Percentiles rank a stretch among this genome's conserved stretches.
phyloP scores from a whole-genome alignment of 2,797 vertebrate genomes.

The Sebastolobus altivelis region DNA sequence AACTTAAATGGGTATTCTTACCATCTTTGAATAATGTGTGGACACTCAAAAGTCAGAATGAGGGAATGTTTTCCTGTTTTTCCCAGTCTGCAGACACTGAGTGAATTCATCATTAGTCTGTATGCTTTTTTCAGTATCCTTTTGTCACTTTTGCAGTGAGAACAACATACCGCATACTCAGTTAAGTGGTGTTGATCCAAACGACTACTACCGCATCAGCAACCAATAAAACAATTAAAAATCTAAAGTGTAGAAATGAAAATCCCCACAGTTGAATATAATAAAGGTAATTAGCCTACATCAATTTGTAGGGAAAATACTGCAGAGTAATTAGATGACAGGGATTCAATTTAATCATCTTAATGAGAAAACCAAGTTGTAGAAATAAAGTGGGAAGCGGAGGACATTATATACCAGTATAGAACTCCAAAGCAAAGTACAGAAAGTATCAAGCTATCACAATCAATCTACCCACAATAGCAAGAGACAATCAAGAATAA shows the following conservation, averaged over 20 bases:
- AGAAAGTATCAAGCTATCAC: background rate
- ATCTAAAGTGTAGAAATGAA: background rate
- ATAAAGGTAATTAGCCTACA: constrained; percentile 6
- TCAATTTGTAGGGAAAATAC: background rate
- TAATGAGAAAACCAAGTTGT: background rate
- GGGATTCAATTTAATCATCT: background rate
- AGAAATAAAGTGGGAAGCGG: background rate
- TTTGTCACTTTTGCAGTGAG: background rate
- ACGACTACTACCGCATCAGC: background rate
- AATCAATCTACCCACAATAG: background rate
- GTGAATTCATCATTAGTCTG: background rate
- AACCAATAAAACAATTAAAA: constrained; percentile 6
- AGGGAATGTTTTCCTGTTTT: background rate
- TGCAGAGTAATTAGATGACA: background rate
- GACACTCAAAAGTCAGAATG: background rate
- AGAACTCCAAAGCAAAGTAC: background rate
- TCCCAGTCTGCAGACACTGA: background rate
- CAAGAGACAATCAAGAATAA: constrained; percentile 13
- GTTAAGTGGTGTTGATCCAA: background rate
- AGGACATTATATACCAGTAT: background rate
- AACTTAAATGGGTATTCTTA: background rate
- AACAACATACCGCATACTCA: background rate
- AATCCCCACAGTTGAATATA: background rate
- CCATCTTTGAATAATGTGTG: background rate
- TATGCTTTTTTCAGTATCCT: background rate